Evolutionary conservation across 2,888 invertebrate genomes (phyloP).

Genomic region (Clistopyga incitator): DNA sequence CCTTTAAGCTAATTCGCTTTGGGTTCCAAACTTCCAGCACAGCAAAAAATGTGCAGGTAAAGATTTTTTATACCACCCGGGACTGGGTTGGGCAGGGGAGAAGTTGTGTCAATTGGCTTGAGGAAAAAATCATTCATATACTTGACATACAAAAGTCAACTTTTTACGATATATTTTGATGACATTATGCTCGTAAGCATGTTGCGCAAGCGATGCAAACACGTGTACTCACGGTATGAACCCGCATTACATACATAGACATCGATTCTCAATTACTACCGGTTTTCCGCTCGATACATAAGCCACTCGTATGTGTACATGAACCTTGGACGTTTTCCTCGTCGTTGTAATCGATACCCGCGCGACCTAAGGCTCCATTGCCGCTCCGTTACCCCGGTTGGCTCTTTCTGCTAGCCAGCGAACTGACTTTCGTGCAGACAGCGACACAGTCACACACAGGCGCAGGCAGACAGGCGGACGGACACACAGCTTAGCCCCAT

Average conservation of each 20-base stretch:
- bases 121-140: constrained; percentile 4
- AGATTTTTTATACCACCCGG: too few species aligned
- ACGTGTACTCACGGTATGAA: background rate
- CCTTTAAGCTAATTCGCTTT: too few species aligned
- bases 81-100: too few species aligned
- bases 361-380: constrained; percentile 60
- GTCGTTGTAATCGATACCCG: constrained; percentile 67
- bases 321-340: constrained; percentile 68
- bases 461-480: background rate
- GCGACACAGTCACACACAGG: background rate
- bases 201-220: constrained; percentile 27
- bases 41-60: too few species aligned
- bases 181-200: constrained; percentile 29
- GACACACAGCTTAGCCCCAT: constrained; percentile 1
- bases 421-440: constrained; percentile 33
- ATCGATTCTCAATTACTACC: constrained; percentile 58
- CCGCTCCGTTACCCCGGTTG: constrained; percentile 32
- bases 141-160: constrained; percentile 2
- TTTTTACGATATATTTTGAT: constrained; percentile 1
- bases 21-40: too few species aligned
- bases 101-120: background rate
- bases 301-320: constrained; percentile 37
- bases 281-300: constrained; percentile 59
- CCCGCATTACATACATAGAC: constrained; percentile 43
- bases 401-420: constrained; percentile 22